Evolutionary conservation across 2,888 invertebrate genomes (phyloP), one percentile per base, ranked within the genome.

Genomic region (Hemaris fuciformis): DNA sequence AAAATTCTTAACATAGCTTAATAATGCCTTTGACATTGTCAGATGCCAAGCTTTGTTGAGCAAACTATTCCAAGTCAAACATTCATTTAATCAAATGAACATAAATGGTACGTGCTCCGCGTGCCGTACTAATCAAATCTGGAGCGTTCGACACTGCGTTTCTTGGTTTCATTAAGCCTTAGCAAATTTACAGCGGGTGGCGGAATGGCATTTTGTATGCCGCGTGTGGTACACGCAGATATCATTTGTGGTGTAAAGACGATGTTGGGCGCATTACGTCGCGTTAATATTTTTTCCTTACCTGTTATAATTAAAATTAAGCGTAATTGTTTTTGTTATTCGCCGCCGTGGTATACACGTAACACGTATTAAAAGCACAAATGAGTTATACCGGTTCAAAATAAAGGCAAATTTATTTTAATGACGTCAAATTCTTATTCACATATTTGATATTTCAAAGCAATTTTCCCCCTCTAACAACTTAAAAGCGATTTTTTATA

Each of bases 41-140:
- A 74, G 70, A 77, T 75, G 74, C 75, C 73, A 73, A 71, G 69
- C 64, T 76, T 75, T 75, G 71, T 71, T 70, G 70, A 70, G 71
- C 66, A 69, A 81, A 80, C 80, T 80, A 79, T 81, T 81, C 70
- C 61, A 71, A 77, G 76, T 79, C 79, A 76, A 80, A 76, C 76
- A 83, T 83, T 83, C 79, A 80, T 85, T 83, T 83, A 84, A 84
- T 84, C 79, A 81, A 83, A 84, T 81, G 83, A 81, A 81, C 79
- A 84, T 84, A 84, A 84, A 78, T 76, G 75, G 72, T 79, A 83
- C 85, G 85, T 85, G 84, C 75, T 73, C 73, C 64, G 81, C 76
- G 75, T 80, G 72, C 79, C 73, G 67, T 69, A 75, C 79, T 86
- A 82, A 84, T 87, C 83, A 84, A 86, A 85, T 84, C 83, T 76